Evolutionary conservation across 2,888 invertebrate species (phyloP), one percentile per base, ranked within the genome.

Genomic region (Ernsta delagoae): DNA sequence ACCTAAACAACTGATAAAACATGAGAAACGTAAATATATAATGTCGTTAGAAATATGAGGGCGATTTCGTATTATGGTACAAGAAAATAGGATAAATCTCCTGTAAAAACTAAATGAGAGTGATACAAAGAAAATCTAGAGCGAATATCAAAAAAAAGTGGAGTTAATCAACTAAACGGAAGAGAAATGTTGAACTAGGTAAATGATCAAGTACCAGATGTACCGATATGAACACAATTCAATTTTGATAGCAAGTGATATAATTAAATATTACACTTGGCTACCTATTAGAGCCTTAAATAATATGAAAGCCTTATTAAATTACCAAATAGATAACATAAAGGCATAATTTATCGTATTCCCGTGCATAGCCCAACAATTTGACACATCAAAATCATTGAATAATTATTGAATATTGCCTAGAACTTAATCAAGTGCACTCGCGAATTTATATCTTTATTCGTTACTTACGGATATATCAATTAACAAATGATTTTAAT

Each of bases 361-460:
- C 84, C 73, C 73, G 71, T 83, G 81, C 77, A 79, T 75, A 83
- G 83, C 83, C 80, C 82, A 83, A 82, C 80, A 87, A 84, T 87
- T 86, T 90, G 90, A 91, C 91, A 90, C 85, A 86, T 85, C 77
- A n/a, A n/a, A n/a, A n/a, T n/a, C n/a, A n/a, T n/a, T n/a, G 31
- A 57, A 82, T 79, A 81, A 43, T 77, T 75, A 70, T 71, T 70
- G 59, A 70, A 39, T n/a, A 70, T 50, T 34, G 65, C 60, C 53
- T 34, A 16, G 39, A 65, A 61, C 43, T 9, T 5, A 69, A 6
- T 59, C 4, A 53, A 41, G 50, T 11, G 39, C 34, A 9, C 24
- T 12, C 34, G 7, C 34, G 24, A 57, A 50, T 61, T 31, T 34
- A 45, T 3, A 4, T 16, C 11, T 45, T 39, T 56, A 57, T 24